Conservation (phyloP, 2,797 vertebrate species). For the Decapterus maruadsi region DNA sequence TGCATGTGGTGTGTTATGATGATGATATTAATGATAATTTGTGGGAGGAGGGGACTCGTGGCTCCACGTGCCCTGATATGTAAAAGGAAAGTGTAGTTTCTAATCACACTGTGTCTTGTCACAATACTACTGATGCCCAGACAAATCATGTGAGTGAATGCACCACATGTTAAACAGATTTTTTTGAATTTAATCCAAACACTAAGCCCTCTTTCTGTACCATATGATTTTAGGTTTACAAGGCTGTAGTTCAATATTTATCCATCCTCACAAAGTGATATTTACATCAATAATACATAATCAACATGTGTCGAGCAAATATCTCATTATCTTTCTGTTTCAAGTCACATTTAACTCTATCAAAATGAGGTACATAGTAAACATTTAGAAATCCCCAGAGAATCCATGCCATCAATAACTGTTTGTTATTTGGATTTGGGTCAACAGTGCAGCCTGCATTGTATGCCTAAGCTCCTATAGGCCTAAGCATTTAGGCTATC, state of each 20-base stretch:
- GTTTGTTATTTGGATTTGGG: neutral
- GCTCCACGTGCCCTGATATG: conserved; percentile 74
- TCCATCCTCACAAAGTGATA: neutral
- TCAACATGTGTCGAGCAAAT: neutral
- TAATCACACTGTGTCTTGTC: too few relatives aligned
- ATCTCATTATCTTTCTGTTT: neutral
- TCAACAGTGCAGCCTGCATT: neutral
- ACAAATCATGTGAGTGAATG: neutral
- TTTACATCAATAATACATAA: neutral
- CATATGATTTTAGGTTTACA: conserved; percentile 17
- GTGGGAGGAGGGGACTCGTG: conserved; percentile 45
- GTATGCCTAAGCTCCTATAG: neutral
- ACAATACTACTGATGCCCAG: neutral
- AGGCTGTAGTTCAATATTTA: neutral
- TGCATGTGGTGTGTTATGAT: conserved; percentile 48
- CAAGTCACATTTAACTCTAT: neutral
- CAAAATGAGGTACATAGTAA: neutral
- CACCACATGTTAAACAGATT: neutral
- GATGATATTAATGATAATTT: conserved; percentile 55
- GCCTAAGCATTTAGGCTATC: neutral
- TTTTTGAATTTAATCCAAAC: conserved; percentile 18
- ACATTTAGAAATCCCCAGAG: neutral
- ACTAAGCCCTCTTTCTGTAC: neutral
- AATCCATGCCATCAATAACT: neutral
- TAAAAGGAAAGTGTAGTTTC: conserved; percentile 49